These are phyloP conservation scores for Heliconius hewitsoni DNA, from an alignment of 1,140 invertebrate species.

Conservation along the genomic window DNA sequence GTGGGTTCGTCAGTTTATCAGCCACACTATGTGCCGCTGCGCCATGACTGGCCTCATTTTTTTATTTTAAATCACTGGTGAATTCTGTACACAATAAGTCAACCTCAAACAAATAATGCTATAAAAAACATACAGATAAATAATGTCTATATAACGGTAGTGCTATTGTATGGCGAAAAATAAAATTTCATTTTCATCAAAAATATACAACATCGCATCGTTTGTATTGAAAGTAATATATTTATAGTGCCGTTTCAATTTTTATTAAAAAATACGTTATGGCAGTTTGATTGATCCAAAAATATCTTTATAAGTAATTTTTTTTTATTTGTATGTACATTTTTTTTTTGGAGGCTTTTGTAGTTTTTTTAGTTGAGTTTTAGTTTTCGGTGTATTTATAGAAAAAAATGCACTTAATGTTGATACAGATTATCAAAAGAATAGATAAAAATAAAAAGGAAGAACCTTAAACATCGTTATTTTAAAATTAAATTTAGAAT, in stretches of 20 bases:
- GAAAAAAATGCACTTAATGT: too few species aligned
- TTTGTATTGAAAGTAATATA: slow-evolving; percentile 10
- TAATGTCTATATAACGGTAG: background rate
- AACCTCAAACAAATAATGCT: background rate
- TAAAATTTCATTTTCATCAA: slow-evolving; percentile 10
- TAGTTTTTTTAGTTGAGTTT: too few species aligned
- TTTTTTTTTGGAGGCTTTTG: too few species aligned
- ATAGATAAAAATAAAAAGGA: too few species aligned
- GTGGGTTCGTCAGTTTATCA: too few species aligned
- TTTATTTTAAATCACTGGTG: background rate
- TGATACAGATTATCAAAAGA: too few species aligned
- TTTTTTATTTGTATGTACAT: background rate
- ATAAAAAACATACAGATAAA: background rate
- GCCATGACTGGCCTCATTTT: too few species aligned
- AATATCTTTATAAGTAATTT: background rate
- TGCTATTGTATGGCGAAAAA: background rate
- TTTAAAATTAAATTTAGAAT: too few species aligned
- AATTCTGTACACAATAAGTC: background rate
- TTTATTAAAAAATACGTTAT: background rate
- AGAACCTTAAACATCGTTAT: too few species aligned
- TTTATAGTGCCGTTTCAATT: background rate
- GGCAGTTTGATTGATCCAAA: background rate
- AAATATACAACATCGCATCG: background rate
- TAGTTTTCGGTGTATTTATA: too few species aligned
- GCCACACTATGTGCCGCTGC: too few species aligned